Conservation (phyloP, 2,888 invertebrate species). For the Xylocampa areola region DNA sequence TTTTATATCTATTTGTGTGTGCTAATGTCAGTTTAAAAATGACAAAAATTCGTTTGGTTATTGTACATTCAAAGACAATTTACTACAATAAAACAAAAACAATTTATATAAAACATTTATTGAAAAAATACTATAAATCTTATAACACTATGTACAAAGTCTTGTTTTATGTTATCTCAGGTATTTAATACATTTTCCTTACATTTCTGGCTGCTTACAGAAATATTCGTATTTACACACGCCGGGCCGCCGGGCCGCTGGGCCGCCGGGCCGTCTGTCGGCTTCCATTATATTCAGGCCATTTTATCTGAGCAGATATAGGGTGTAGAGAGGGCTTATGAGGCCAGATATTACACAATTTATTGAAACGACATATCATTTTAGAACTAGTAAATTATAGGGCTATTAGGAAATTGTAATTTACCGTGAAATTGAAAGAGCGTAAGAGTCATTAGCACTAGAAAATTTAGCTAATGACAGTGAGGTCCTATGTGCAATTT, state of each 20-base stretch:
- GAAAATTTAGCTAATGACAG: too few relatives aligned
- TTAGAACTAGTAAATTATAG: too few relatives aligned
- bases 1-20: too few relatives aligned
- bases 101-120: slow-evolving; percentile 16
- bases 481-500: too few relatives aligned
- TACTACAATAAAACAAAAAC: not conserved
- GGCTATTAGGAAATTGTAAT: too few relatives aligned
- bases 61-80: too few relatives aligned
- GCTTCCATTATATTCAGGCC: not conserved
- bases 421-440: too few relatives aligned
- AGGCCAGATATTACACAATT: not conserved
- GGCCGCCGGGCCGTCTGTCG: not conserved
- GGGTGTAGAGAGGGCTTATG: slow-evolving; percentile 1
- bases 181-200: slow-evolving; percentile 29
- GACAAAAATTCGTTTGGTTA: too few relatives aligned
- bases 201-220: slow-evolving; percentile 1
- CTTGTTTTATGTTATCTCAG: slow-evolving; percentile 16
- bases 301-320: not conserved
- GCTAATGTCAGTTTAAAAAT: too few relatives aligned
- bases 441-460: too few relatives aligned
- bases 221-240: slow-evolving; percentile 20
- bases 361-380: not conserved
- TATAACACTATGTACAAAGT: slow-evolving; percentile 45
- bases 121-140: slow-evolving; percentile 22
- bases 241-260: not conserved